Base-by-base conservation (phyloP, 2,797 vertebrate genomes). In the Galagoides demidoff region DNA sequence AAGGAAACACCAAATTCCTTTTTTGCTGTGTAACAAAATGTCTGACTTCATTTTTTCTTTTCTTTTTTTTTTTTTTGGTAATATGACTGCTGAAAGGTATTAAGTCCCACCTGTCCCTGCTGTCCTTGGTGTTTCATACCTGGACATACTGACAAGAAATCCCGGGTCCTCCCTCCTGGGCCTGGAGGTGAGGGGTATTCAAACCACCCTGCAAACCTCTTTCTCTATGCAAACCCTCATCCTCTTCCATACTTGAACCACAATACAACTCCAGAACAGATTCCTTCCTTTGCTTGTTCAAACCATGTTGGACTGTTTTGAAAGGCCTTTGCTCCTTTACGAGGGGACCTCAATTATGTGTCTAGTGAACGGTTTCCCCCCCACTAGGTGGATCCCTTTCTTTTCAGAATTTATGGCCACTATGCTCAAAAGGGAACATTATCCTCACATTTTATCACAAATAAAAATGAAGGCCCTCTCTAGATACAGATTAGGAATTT, bases 121-220 rank as follows among this genome's bases (percentile, higher is more conserved):
- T 81, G n/a, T 3, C 0, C 27, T 25, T 82, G n/a, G 63, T 79
- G 49, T 45, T 63, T 11, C 39, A 29, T 10, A 71, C 59, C 20
- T 77, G 34, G 20, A n/a, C 12, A 74, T 23, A 25, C 1, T 71
- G 11, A 49, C 23, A 34, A 87, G 4, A 71, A 76, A 52, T 23
- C 14, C 63, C 31, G 66, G 1, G 37, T 0, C 4, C 7, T 43
- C 43, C 19, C 74, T 4, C 6, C 22, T 45, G 20, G 7, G 0
- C n/a, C 23, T 31, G 25, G 63, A 64, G 4, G 0, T 1, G 8
- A 0, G 22, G 31, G 27, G 4, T 34, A 34, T 43, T 81, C 34
- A 43, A 94, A 49, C 11, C 20, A 20, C 29, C 63, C 63, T 29
- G 55, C 0, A 83, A 85, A 37, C 2, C 17, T 17, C n/a, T 31